Conservation (phyloP, 2,113 vertebrate species). For the Lathamus discolor region DNA sequence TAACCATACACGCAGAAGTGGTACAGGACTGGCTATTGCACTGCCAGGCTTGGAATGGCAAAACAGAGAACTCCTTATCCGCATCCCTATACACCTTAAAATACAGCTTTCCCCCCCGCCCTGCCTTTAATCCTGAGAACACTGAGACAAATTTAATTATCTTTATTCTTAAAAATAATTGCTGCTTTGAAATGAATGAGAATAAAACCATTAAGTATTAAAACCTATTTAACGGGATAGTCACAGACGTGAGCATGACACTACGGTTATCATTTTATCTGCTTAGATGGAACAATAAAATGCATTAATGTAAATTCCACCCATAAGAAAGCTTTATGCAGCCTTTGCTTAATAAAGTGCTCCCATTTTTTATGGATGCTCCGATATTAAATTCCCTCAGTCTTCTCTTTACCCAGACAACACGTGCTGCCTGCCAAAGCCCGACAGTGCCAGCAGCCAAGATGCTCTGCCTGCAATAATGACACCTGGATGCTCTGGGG, state of each 20-base stretch:
- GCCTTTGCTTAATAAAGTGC: background rate
- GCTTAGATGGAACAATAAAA: background rate
- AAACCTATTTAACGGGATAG: conserved; percentile 11
- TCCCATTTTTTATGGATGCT: conserved; percentile 19
- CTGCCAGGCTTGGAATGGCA: background rate
- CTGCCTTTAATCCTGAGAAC: background rate
- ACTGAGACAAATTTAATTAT: background rate
- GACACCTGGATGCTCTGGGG: background rate
- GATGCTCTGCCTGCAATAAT: background rate
- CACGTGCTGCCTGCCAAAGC: background rate
- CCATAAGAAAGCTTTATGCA: background rate
- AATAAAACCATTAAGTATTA: background rate
- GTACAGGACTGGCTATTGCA: rapidly evolving
- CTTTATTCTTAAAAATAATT: conserved; percentile 3
- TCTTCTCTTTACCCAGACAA: background rate
- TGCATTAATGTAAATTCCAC: background rate
- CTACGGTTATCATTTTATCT: background rate
- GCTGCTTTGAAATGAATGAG: background rate
- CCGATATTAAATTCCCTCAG: background rate
- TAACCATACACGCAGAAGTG: background rate
- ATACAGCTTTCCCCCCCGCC: background rate
- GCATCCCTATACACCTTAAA: background rate
- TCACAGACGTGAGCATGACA: background rate
- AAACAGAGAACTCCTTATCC: background rate
- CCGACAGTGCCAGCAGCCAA: background rate